Percentiles rank a stretch among this genome's conserved stretches.
These are phyloP conservation scores for Acleris emargana DNA, from an alignment of 2,888 invertebrate species.

Conservation along the genomic window DNA sequence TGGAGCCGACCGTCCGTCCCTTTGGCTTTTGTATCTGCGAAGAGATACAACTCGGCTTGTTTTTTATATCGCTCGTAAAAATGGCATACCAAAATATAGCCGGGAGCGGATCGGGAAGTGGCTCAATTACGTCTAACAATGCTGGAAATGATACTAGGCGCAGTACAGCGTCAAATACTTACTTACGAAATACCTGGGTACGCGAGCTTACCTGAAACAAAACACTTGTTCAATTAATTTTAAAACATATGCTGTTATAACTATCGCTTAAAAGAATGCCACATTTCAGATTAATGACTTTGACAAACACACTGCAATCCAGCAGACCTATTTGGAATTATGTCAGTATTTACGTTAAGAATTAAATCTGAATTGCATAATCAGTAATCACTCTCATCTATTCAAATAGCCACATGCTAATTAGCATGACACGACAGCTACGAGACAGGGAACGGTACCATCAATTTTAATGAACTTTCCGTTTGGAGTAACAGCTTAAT, in stretches of 20 bases:
- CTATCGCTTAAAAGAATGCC: not conserved
- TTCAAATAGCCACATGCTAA: constrained; percentile 18
- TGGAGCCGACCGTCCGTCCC: constrained; percentile 49
- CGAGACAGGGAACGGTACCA: constrained; percentile 24
- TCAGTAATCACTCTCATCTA: constrained; percentile 22
- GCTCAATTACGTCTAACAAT: constrained; percentile 55
- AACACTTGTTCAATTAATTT: constrained; percentile 7
- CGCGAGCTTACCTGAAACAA: constrained; percentile 33
- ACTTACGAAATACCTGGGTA: constrained; percentile 37
- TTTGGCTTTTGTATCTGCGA: constrained; percentile 49
- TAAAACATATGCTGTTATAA: not conserved
- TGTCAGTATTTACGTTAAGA: no score
- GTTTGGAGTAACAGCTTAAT: constrained; percentile 7
- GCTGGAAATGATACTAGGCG: constrained; percentile 49
- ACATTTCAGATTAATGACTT: no score
- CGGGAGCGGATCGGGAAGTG: constrained; percentile 60
- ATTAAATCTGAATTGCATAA: constrained; percentile 14
- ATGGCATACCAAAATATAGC: constrained; percentile 60
- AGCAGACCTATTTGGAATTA: no score
- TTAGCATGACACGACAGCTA: constrained; percentile 32
- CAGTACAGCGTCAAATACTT: constrained; percentile 50
- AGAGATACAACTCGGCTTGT: constrained; percentile 56
- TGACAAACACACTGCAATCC: no score
- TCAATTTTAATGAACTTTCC: constrained; percentile 31
- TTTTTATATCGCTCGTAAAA: constrained; percentile 72